phyloP scores from a whole-genome alignment of 2,113 vertebrate genomes.

The Boleophthalmus pectinirostris region DNA sequence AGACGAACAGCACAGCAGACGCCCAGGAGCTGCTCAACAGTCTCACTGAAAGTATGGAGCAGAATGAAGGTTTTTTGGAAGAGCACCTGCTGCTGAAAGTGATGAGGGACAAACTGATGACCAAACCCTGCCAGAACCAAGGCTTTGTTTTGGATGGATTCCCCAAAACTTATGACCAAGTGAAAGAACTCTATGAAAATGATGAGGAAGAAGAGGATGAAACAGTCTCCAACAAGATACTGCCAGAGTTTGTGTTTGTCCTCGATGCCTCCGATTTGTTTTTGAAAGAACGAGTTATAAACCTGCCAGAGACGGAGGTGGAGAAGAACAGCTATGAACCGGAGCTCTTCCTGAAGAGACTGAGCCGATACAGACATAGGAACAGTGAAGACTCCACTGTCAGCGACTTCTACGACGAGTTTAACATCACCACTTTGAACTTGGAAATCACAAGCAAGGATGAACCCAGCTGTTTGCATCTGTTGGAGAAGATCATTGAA shows the following conservation, averaged over 20 bases:
- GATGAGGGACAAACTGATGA: constrained; percentile 84
- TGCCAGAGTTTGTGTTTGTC: constrained; percentile 85
- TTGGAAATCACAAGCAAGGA: too few relatives aligned
- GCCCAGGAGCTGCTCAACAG: constrained; percentile 76
- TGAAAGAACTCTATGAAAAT: constrained; percentile 81
- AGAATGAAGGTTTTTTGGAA: constrained; percentile 79
- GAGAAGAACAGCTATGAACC: constrained; percentile 80
- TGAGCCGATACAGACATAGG: constrained; percentile 77
- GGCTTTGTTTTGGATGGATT: constrained; percentile 91
- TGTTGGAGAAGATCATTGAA: too few relatives aligned
- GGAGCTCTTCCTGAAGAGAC: constrained; percentile 75
- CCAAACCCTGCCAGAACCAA: constrained; percentile 90
- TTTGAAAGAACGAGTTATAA: constrained; percentile 86
- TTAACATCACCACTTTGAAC: constrained; percentile 77
- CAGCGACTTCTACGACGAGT: constrained; percentile 87
- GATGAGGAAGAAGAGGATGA: constrained; percentile 79
- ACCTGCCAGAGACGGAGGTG: constrained; percentile 82
- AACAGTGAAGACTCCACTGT: constrained; percentile 79
- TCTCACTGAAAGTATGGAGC: constrained; percentile 82
- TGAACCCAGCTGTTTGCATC: too few relatives aligned
- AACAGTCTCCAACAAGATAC: constrained; percentile 68
- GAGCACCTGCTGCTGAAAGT: constrained; percentile 80
- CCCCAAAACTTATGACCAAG: constrained; percentile 86
- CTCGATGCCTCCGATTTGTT: constrained; percentile 86
- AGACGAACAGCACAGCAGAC: constrained; percentile 58